These are phyloP conservation scores for Eulithis prunata DNA, from an alignment of 2,888 invertebrate species.

Conservation along the genomic window DNA sequence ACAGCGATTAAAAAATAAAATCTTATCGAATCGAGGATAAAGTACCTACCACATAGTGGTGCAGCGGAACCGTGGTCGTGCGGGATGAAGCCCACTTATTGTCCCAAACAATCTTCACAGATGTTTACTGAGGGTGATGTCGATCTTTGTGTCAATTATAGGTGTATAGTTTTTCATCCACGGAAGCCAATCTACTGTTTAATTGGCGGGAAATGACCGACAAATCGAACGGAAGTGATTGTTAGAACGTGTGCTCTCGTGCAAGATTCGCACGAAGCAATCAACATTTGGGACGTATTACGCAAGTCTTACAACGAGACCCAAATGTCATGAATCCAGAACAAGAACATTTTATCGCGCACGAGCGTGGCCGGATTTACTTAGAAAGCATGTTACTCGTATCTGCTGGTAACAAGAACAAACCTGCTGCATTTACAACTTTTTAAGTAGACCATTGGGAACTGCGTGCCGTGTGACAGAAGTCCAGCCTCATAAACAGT, in stretches of 20 bases:
- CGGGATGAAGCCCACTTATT: no score
- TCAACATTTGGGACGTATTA: slow-evolving; percentile 52
- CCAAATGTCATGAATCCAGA: slow-evolving; percentile 56
- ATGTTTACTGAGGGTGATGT: neutral
- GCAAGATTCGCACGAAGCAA: slow-evolving; percentile 50
- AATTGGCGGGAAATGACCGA: slow-evolving; percentile 57
- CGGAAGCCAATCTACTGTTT: slow-evolving; percentile 52
- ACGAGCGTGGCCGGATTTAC: slow-evolving; percentile 14
- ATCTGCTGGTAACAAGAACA: neutral
- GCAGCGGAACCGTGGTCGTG: no score
- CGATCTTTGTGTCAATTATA: neutral
- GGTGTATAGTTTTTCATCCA: slow-evolving; percentile 16
- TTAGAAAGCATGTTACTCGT: slow-evolving; percentile 3
- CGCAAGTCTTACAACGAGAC: slow-evolving; percentile 50
- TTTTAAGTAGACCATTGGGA: neutral
- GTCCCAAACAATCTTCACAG: no score
- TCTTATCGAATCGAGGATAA: no score
- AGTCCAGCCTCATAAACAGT: slow-evolving; percentile 35
- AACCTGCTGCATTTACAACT: neutral
- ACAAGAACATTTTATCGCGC: slow-evolving; percentile 49
- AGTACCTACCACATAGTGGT: no score
- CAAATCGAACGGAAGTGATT: slow-evolving; percentile 68
- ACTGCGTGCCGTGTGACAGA: slow-evolving; percentile 11
- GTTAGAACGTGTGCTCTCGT: slow-evolving; percentile 52
- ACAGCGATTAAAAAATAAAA: no score